These are phyloP conservation scores for Noctua janthe DNA, from an alignment of 2,888 invertebrate species.

Conservation along the genomic window DNA sequence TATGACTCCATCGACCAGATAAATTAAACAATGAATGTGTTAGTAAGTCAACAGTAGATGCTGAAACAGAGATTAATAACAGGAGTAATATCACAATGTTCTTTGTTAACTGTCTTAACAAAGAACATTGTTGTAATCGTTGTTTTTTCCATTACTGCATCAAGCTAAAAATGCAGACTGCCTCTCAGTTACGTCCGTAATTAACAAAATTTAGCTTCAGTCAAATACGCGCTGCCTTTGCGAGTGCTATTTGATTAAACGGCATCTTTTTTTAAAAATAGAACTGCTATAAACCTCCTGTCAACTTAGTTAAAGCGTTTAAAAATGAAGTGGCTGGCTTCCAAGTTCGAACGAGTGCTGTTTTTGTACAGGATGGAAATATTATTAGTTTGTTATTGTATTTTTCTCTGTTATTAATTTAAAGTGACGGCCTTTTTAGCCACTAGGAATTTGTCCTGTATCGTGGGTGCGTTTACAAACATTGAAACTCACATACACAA, in stretches of 20 bases:
- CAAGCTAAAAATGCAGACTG: slow-evolving; percentile 26
- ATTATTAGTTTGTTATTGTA: neutral
- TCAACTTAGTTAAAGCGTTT: slow-evolving; percentile 50
- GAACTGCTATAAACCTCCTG: slow-evolving; percentile 40
- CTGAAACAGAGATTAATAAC: neutral
- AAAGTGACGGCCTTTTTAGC: neutral
- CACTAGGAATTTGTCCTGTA: too few relatives aligned
- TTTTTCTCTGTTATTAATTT: neutral
- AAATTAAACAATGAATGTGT: neutral
- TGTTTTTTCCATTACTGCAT: slow-evolving; percentile 31
- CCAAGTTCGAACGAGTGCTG: slow-evolving; percentile 20
- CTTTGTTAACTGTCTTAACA: neutral
- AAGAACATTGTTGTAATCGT: neutral
- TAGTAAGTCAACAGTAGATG: neutral
- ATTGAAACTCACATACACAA: too few relatives aligned
- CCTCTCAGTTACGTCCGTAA: slow-evolving; percentile 39
- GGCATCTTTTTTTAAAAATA: slow-evolving; percentile 45
- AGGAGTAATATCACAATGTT: slow-evolving; percentile 6
- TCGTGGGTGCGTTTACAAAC: too few relatives aligned
- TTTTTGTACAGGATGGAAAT: slow-evolving; percentile 4
- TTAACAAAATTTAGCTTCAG: slow-evolving; percentile 48
- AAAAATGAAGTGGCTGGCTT: slow-evolving; percentile 43
- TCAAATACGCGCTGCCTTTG: slow-evolving; percentile 45
- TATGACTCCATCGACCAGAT: neutral
- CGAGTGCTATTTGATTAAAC: slow-evolving; percentile 37